These are phyloP conservation scores for Panagrolaimus sp. DNA, from an alignment of 1,140 invertebrate species.

Conservation along the genomic window DNA sequence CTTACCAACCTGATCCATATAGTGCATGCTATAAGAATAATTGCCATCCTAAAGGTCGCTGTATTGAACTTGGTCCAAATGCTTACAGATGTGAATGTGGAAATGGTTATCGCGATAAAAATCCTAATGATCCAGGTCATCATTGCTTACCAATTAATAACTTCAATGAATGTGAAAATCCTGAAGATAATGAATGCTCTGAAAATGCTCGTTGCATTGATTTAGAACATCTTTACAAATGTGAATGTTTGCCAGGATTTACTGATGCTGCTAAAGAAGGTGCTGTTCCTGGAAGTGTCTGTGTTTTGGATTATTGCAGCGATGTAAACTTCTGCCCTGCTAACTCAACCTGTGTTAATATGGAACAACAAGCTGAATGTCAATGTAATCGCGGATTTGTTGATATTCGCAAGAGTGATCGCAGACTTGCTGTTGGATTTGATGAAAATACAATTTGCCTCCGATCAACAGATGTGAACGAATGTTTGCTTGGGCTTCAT, in stretches of 20 bases:
- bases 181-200: conserved; percentile 56
- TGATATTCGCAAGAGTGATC: conserved; percentile 52
- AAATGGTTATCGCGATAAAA: conserved; percentile 44
- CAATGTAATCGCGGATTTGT: conserved; percentile 50
- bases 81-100: conserved; percentile 49
- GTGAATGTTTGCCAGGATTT: conserved; percentile 47
- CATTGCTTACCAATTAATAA: conserved; percentile 37
- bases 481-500: conserved; percentile 52
- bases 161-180: conserved; percentile 53
- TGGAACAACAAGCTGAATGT: conserved; percentile 55
- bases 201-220: conserved; percentile 53
- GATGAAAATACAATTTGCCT: conserved; percentile 46
- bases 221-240: conserved; percentile 53
- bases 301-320: conserved; percentile 54
- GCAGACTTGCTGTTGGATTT: conserved; percentile 43
- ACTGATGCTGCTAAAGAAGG: conserved; percentile 49
- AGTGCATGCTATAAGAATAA: conserved; percentile 56
- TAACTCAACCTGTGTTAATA: conserved; percentile 54
- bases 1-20: conserved; percentile 56
- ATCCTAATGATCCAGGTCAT: conserved; percentile 48
- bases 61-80: conserved; percentile 53
- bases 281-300: conserved; percentile 48
- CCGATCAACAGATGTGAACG: conserved; percentile 48
- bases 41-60: conserved; percentile 56
- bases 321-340: conserved; percentile 54